phyloP scores from a whole-genome alignment of 2,113 vertebrate genomes.

The Dissostichus mawsoni region DNA sequence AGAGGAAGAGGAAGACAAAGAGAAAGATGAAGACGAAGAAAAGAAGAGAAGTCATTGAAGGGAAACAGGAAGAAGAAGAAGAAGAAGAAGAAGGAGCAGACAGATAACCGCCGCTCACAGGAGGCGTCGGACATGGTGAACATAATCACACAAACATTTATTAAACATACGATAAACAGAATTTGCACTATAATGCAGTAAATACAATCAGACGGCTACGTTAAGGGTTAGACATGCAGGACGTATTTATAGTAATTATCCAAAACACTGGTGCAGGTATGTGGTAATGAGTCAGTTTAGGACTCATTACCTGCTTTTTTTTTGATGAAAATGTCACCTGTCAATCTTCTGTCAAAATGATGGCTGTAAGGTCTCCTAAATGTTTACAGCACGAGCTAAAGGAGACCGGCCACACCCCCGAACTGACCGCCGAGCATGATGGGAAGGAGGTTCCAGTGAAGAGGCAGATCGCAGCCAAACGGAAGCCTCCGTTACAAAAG shows the following conservation, averaged over 20 bases:
- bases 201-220: no score
- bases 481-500: slow-evolving; percentile 59
- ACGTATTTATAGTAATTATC: no score
- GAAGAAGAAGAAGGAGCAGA: slow-evolving; percentile 36
- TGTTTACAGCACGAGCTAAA: slow-evolving; percentile 70
- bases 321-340: no score
- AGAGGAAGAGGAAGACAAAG: not conserved
- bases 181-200: not conserved
- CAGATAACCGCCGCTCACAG: slow-evolving; percentile 42
- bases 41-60: not conserved
- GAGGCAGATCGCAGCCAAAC: slow-evolving; percentile 47
- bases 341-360: not conserved
- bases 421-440: slow-evolving; percentile 67
- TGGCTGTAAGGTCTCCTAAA: no score
- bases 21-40: no score
- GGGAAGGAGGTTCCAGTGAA: slow-evolving; percentile 63
- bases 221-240: no score
- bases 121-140: slow-evolving; percentile 71
- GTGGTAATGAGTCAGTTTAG: no score
- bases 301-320: no score
- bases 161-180: not conserved
- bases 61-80: slow-evolving; percentile 19
- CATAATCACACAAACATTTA: not conserved
- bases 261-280: no score
- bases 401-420: slow-evolving; percentile 82